Conservation (phyloP, 2,113 vertebrate genomes). For the Oreotrochilus melanogaster region DNA sequence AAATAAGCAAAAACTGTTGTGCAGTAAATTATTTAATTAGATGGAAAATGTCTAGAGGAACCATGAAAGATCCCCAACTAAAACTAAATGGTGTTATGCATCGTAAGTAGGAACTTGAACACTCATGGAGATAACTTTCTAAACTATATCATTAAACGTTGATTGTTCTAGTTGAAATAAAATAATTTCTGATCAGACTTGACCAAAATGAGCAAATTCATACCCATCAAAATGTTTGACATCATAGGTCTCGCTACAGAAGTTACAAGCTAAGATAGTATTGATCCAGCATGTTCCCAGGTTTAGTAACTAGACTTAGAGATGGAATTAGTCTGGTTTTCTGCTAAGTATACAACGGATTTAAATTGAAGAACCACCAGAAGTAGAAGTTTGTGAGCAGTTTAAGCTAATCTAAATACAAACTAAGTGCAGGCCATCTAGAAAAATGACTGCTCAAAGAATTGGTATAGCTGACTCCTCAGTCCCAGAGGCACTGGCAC, state of each 20-base stretch:
- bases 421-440: background rate
- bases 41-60: background rate
- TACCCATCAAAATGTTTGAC: background rate
- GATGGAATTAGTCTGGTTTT: background rate
- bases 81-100: background rate
- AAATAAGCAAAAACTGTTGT: background rate
- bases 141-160: background rate
- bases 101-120: background rate
- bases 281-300: background rate
- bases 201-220: background rate
- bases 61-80: background rate
- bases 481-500: background rate
- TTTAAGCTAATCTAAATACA: background rate
- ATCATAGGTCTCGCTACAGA: background rate
- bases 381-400: background rate
- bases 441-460: background rate
- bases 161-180: background rate
- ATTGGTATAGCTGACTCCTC: background rate
- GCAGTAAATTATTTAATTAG: background rate
- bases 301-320: background rate
- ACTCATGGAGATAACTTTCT: background rate
- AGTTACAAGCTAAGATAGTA: background rate
- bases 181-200: background rate
- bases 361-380: background rate
- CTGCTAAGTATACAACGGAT: background rate